Evolutionary conservation across 1,140 invertebrate genomes (phyloP).

Genomic region (Trichonephila clavipes): DNA sequence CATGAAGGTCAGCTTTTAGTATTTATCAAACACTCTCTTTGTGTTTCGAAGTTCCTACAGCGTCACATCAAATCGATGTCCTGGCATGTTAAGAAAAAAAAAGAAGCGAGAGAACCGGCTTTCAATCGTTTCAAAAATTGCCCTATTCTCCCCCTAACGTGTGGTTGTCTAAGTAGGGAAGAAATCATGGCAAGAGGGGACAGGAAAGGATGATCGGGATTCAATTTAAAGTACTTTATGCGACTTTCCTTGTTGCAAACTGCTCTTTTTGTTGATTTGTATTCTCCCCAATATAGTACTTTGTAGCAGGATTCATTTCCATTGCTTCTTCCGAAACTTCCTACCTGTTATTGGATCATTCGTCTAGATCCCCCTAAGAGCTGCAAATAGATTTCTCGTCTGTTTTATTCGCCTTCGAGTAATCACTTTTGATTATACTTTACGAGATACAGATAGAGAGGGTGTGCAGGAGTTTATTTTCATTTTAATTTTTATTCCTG

Average conservation of each 20-base stretch:
- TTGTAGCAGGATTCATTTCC: conserved; percentile 48
- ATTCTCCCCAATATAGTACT: conserved; percentile 55
- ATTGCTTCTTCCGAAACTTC: neutral
- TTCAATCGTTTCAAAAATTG: conserved; percentile 56
- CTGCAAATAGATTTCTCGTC: conserved; percentile 23
- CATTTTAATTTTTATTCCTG: neutral
- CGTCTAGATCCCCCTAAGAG: conserved; percentile 23
- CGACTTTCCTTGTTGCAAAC: conserved; percentile 66
- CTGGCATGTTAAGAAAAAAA: neutral
- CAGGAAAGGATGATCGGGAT: conserved; percentile 48
- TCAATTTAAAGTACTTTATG: conserved; percentile 70
- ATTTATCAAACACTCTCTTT: conserved; percentile 42
- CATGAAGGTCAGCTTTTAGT: conserved; percentile 21
- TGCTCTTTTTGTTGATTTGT: conserved; percentile 68
- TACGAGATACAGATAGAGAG: neutral
- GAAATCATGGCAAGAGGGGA: conserved; percentile 19
- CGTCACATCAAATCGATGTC: conserved; percentile 41
- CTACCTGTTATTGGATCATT: conserved; percentile 51
- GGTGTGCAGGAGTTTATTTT: neutral
- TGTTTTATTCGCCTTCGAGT: conserved; percentile 35
- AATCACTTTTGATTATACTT: conserved; percentile 43
- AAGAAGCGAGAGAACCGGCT: conserved; percentile 2
- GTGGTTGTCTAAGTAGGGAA: conserved; percentile 46
- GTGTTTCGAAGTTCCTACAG: neutral
- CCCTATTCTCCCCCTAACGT: conserved; percentile 35